phyloP scores from a whole-genome alignment of 2,113 vertebrate genomes.

The Pyrgilauda ruficollis region DNA sequence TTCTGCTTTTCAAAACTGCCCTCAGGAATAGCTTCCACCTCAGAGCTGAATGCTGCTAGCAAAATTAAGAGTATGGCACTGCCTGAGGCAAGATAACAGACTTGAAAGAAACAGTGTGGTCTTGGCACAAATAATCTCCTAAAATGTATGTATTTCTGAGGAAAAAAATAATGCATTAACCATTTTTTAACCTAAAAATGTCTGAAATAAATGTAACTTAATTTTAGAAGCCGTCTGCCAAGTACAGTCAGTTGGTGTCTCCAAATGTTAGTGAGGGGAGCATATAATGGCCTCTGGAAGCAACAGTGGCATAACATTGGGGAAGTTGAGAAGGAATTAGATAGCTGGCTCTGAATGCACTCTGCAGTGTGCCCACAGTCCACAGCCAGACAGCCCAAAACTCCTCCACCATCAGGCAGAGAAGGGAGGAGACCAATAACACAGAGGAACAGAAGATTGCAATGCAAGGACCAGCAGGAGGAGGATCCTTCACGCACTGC shows the following conservation, averaged over 20 bases:
- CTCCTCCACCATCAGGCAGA: not conserved
- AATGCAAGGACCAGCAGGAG: not conserved
- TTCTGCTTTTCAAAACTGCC: not conserved
- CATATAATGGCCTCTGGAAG: not conserved
- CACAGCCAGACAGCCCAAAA: not conserved
- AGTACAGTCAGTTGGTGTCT: not conserved
- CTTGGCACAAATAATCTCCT: not conserved
- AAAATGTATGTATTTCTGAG: not conserved
- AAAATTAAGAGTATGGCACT: not conserved
- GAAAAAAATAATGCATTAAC: not conserved
- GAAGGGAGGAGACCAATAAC: not conserved
- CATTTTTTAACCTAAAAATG: not conserved
- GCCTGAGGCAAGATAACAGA: not conserved
- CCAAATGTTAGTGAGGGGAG: not conserved
- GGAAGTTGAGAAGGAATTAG: not conserved
- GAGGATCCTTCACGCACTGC: not conserved
- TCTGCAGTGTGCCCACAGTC: not conserved
- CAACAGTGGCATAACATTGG: rapidly evolving
- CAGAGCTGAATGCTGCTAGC: not conserved
- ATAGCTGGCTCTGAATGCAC: not conserved
- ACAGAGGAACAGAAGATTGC: no score
- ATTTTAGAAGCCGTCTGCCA: not conserved
- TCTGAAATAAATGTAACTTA: not conserved
- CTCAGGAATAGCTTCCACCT: not conserved
- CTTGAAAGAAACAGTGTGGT: not conserved